Conservation (phyloP, 35 echinoderm and acorn worm species). For the Ophioderma brevispina region DNA sequence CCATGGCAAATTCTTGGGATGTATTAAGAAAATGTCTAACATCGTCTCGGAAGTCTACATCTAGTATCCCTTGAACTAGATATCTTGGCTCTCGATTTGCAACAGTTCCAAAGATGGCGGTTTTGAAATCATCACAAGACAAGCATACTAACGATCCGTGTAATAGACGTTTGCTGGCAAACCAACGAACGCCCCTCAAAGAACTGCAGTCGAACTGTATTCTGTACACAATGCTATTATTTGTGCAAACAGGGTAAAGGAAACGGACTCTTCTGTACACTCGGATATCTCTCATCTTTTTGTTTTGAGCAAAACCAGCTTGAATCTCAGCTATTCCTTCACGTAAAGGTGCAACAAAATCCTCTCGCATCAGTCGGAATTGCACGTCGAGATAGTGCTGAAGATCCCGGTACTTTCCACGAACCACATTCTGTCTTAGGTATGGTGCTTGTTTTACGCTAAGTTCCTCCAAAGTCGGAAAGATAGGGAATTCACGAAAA, state of each 20-base stretch:
- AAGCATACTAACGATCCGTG: conserved; percentile 82
- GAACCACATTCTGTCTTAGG: conserved; percentile 55
- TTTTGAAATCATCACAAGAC: conserved; percentile 77
- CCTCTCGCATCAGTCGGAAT: conserved; percentile 65
- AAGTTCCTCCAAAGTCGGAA: conserved; percentile 48
- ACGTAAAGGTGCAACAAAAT: conserved; percentile 65
- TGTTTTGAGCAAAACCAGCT: background rate
- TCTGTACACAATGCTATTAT: background rate
- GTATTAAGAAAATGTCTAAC: background rate
- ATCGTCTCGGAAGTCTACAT: conserved; percentile 13
- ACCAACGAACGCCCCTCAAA: conserved; percentile 55
- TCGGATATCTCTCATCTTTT: conserved; percentile 43
- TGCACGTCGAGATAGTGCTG: conserved; percentile 80
- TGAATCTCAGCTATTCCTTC: conserved; percentile 52
- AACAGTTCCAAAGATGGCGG: conserved; percentile 74
- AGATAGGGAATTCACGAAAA: conserved; percentile 58
- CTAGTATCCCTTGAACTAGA: conserved; percentile 33
- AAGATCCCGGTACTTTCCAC: conserved; percentile 35
- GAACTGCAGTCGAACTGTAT: conserved; percentile 35
- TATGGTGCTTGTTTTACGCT: conserved; percentile 33
- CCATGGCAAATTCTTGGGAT: conserved; percentile 49
- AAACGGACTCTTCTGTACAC: conserved; percentile 42
- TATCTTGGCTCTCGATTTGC: conserved; percentile 52
- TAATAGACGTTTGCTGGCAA: conserved; percentile 70
- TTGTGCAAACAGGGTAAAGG: background rate